phyloP scores from a whole-genome alignment of 2,113 vertebrate species.

The Pandion haliaetus region DNA sequence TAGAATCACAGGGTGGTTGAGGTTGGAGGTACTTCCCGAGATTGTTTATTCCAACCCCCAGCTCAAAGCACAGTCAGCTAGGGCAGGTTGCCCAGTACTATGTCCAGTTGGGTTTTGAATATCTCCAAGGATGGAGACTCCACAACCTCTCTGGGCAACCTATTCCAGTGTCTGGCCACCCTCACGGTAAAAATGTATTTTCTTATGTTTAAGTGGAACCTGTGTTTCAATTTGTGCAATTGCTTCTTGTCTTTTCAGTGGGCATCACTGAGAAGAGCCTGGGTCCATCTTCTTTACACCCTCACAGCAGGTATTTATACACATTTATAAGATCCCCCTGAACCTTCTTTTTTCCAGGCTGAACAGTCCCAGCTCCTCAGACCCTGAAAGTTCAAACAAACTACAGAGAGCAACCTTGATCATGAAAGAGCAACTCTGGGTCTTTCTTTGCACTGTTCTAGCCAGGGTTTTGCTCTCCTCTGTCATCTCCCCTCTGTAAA shows the following conservation, averaged over 20 bases:
- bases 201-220: background rate
- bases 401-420: background rate
- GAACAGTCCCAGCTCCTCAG: background rate
- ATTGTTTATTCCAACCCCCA: background rate
- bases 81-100: background rate
- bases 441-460: background rate
- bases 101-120: background rate
- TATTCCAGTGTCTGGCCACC: background rate
- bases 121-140: background rate
- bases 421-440: background rate
- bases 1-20: background rate
- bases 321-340: background rate
- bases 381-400: background rate
- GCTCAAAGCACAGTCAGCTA: background rate
- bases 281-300: background rate
- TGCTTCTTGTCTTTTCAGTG: background rate
- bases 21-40: background rate
- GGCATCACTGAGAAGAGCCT: background rate
- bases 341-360: background rate
- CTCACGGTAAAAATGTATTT: background rate
- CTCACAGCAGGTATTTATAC: background rate
- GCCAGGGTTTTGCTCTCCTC: background rate
- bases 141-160: background rate
- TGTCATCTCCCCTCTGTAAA: background rate
- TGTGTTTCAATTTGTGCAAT: background rate